Evolutionary conservation across 2,113 vertebrate genomes (phyloP).

Genomic region (Actenoides lindsayi): DNA sequence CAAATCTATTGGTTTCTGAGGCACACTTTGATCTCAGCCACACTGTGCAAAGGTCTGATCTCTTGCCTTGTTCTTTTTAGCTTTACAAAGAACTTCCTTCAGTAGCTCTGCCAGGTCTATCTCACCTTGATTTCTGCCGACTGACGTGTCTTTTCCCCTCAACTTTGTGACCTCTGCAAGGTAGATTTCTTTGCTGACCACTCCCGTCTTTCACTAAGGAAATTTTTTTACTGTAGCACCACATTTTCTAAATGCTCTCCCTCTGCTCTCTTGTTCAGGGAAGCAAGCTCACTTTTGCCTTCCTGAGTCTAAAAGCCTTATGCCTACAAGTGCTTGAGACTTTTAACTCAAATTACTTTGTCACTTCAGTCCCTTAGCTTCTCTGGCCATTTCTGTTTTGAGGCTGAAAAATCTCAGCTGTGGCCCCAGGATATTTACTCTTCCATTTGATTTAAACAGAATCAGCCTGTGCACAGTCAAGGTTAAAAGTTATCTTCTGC

Average conservation of each 20-base stretch:
- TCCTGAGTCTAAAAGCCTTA: background rate
- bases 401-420: background rate
- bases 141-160: background rate
- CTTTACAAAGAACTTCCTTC: background rate
- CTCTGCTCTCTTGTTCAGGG: background rate
- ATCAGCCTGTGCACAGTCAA: background rate
- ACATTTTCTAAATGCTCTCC: background rate
- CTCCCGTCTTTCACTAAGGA: background rate
- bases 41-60: background rate
- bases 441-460: slow-evolving; percentile 9
- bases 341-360: background rate
- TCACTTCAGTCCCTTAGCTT: background rate
- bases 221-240: background rate
- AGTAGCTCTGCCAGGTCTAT: background rate
- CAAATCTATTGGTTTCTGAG: background rate
- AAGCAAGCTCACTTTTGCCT: background rate
- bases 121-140: background rate
- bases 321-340: background rate
- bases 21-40: background rate
- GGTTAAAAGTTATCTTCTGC: slow-evolving; percentile 50
- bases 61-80: background rate
- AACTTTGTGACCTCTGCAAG: background rate
- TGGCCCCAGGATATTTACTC: background rate
- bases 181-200: background rate
- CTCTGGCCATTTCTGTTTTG: background rate